Evolutionary conservation across 2,888 invertebrate genomes (phyloP).

Genomic region (Sinhomidia bicolor): DNA sequence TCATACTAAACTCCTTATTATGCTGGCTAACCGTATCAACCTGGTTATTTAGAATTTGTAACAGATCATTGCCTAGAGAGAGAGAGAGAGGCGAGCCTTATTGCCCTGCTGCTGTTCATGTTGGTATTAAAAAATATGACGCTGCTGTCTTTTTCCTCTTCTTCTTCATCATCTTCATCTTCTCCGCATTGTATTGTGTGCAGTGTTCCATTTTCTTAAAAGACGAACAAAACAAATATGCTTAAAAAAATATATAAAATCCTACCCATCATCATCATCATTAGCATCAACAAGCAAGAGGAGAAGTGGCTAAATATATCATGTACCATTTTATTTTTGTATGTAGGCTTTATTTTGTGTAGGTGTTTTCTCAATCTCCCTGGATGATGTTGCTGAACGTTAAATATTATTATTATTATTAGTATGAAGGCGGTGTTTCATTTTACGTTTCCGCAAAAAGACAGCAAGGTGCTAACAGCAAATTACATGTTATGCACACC

Average conservation of each 20-base stretch:
- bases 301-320: too few species aligned
- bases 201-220: constrained; percentile 8
- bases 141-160: neutral
- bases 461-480: neutral
- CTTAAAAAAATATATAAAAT: neutral
- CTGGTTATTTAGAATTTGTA: constrained; percentile 56
- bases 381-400: neutral
- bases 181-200: neutral
- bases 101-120: neutral
- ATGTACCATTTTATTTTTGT: neutral
- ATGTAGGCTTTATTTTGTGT: neutral
- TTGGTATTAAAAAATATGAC: neutral
- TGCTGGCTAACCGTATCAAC: constrained; percentile 53
- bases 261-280: neutral
- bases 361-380: neutral
- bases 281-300: neutral
- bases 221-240: neutral
- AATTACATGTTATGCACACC: too few species aligned
- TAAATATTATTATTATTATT: too few species aligned
- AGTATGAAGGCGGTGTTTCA: too few species aligned
- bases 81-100: constrained; percentile 7
- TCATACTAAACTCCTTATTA: constrained; percentile 66
- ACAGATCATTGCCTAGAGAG: constrained; percentile 52
- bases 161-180: neutral
- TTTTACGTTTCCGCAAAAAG: neutral